These are phyloP conservation scores for Balanococcus diminutus DNA, from an alignment of 2,888 invertebrate genomes.

Conservation along the genomic window DNA sequence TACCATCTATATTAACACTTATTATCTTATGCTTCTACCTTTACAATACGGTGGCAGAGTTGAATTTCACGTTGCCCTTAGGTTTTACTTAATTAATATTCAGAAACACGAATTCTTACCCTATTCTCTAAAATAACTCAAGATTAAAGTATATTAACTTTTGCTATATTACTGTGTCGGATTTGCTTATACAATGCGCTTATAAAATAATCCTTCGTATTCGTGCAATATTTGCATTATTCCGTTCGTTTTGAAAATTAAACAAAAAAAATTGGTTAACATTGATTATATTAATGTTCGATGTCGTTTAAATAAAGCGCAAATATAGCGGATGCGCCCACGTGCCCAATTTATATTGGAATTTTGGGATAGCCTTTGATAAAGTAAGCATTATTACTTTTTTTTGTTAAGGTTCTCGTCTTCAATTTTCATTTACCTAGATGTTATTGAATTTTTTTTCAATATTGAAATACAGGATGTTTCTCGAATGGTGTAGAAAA, in stretches of 20 bases:
- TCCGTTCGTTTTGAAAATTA: background rate
- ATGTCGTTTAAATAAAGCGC: background rate
- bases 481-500: too few relatives aligned
- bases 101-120: slow-evolving; percentile 46
- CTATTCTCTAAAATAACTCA: slow-evolving; percentile 36
- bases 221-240: background rate
- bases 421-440: too few relatives aligned
- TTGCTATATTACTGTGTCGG: slow-evolving; percentile 13
- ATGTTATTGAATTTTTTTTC: too few relatives aligned
- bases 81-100: slow-evolving; percentile 50
- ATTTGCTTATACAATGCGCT: slow-evolving; percentile 6
- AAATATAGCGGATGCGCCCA: background rate
- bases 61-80: slow-evolving; percentile 48
- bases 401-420: too few relatives aligned
- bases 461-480: too few relatives aligned
- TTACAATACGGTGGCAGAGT: slow-evolving; percentile 44
- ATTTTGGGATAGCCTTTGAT: background rate
- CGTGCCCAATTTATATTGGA: background rate
- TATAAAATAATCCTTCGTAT: slow-evolving; percentile 18
- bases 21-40: slow-evolving; percentile 39
- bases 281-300: background rate
- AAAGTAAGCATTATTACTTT: background rate
- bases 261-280: background rate
- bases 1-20: slow-evolving; percentile 45
- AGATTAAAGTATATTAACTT: slow-evolving; percentile 43